Evolutionary conservation across 2,797 vertebrate genomes (phyloP), one percentile per base, ranked within the genome.

Genomic region (Salmo trutta): DNA sequence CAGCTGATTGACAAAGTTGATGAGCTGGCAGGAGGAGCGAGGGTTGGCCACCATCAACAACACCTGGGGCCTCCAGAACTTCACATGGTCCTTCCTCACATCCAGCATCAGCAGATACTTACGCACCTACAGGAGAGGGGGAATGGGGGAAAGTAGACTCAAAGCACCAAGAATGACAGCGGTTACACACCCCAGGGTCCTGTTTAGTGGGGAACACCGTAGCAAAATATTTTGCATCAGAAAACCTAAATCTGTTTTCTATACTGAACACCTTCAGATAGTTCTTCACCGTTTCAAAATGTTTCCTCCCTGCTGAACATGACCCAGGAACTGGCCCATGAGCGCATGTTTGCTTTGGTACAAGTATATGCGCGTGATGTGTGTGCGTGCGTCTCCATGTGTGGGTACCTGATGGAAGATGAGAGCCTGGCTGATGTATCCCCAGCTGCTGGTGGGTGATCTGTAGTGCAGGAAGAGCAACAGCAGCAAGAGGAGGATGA

Each of bases 21-120:
- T 97, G 86, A 99, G 96, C 85, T 96, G 97, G 77, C 96, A 87
- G 1, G 96, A 96, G 0, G 96, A 95, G 69, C 98, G 95, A 0
- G 98, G 98, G 88, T 99, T 99, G 79, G 97, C 94, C 80, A 99
- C 98, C 95, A 99, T 96, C 15, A 99, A 88, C 87, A 99, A 85
- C 83, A 99, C 95, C 90, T 99, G 98, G 0, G 98, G 98, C 82
- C 98, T 91, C 98, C 98, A 99, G 92, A 99, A 99, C 90, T 99
- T 99, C 85, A 99, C 98, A 0, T 99, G 98, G 36, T 99, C 98
- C 80, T 99, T 99, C 70, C 98, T 95, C 73, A 98, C 95, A 0
- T 99, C 98, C 88, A 99, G 91, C 92, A 99, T 96, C 87, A 99
- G 88, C 81, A 99, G 91, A 79, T 99, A 99, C 84, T 99, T 99